Evolutionary conservation across 2,113 vertebrate species (phyloP), one percentile per base, ranked within the genome.

Genomic region (Suricata suricatta): DNA sequence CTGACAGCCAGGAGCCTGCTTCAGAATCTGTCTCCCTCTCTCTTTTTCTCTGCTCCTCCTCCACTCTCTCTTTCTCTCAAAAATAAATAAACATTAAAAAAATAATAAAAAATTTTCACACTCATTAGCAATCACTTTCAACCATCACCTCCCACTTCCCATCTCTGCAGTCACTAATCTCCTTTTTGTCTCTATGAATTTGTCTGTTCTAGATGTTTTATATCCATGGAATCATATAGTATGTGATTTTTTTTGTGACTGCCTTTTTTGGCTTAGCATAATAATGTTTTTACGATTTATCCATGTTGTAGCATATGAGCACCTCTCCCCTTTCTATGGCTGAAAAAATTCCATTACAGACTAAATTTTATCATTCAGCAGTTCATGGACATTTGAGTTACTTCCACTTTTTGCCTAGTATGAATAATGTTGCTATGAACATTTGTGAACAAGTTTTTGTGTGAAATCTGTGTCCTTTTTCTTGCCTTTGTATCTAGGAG

Each of bases 121-220:
- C 57, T 38, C 35, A 41, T 95, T 91, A 76, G 68, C 77, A 44
- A 1, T 92, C 44, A n/a, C 17, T 81, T 88, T 72, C 66, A 47
- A 7, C 47, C 9, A 6, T 68, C 19, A 79, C 29, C 50, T 15
- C 60, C 27, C 50, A 38, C 25, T 14, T 71, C 14, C 29, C 54
- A n/a, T 52, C 66, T 44, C n/a, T 66, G 5, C 29, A 92, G 31
- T 33, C 10, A 63, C 8, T 29, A n/a, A 16, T 71, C n/a, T 90
- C 31, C 35, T 95, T 92, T 92, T 80, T 91, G 72, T 95, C 29
- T 68, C 23, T 86, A 2, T 72, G 64, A 60, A 92, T 86, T 80
- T 91, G 29, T 13, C 29, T 93, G 13, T 88, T 68, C 25, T 88
- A 76, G 27, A 93, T 12, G 44, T 83, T 92, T 93, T 63, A 27